Conservation (phyloP, 2,797 vertebrate species). For the Propithecus deckenii region DNA sequence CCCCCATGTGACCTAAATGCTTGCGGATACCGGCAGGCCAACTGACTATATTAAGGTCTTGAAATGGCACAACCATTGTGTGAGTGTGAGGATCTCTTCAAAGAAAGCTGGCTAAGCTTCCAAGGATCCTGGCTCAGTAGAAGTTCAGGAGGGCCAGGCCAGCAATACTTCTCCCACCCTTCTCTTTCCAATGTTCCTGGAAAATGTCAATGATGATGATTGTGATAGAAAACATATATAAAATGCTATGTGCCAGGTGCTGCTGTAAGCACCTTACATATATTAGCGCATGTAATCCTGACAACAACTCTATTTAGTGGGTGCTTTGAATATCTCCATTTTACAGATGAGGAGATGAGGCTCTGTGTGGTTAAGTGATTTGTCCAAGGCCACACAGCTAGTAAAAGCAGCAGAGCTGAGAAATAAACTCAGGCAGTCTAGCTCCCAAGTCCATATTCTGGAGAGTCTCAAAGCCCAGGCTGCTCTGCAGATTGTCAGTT, state of each 20-base stretch:
- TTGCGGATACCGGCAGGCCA: background rate
- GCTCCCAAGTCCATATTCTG: background rate
- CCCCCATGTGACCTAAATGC: background rate
- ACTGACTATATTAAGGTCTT: slow-evolving; percentile 20
- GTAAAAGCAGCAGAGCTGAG: background rate
- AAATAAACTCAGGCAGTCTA: background rate
- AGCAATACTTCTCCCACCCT: background rate
- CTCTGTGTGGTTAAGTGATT: slow-evolving; percentile 4
- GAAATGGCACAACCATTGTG: slow-evolving; percentile 4
- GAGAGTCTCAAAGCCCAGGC: background rate
- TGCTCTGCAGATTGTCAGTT: slow-evolving; percentile 5
- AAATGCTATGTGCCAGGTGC: background rate
- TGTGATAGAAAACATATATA: background rate
- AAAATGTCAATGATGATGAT: background rate
- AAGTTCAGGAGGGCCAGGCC: background rate
- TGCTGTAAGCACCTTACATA: background rate
- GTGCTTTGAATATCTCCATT: slow-evolving; percentile 29
- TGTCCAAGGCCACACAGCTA: background rate
- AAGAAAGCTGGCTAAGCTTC: background rate
- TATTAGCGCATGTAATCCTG: background rate
- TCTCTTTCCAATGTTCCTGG: background rate
- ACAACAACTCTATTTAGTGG: background rate
- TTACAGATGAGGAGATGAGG: background rate
- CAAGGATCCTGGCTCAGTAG: background rate
- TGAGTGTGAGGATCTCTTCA: background rate